phyloP scores from a whole-genome alignment of 2,888 invertebrate genomes.

The Spialia ferax region DNA sequence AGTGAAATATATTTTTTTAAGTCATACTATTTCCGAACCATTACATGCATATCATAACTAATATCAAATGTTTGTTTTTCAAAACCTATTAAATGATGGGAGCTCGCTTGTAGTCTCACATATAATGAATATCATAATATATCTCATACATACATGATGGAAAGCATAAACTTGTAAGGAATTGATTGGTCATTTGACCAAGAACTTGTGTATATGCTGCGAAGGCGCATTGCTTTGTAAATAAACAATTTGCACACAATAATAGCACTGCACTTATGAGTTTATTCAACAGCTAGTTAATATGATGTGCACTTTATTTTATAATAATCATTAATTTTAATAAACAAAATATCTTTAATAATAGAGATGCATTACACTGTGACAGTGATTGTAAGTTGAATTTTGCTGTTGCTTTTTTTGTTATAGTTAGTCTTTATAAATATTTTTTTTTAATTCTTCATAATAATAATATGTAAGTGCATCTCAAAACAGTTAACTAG shows the following conservation, averaged over 20 bases:
- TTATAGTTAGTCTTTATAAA: conserved; percentile 41
- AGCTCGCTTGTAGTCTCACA: no score
- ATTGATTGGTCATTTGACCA: no score
- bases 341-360: no score
- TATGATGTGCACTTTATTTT: not conserved
- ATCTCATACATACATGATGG: no score
- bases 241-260: no score
- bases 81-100: no score
- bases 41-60: conserved; percentile 33
- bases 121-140: no score
- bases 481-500: conserved; percentile 56
- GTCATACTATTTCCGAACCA: conserved; percentile 35
- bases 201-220: no score
- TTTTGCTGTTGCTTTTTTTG: conserved; percentile 64
- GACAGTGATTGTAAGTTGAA: conserved; percentile 47
- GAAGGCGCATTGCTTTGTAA: no score
- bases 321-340: not conserved
- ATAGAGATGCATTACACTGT: conserved; percentile 49
- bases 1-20: conserved; percentile 31
- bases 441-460: conserved; percentile 44
- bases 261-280: no score
- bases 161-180: no score
- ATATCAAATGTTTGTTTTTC: conserved; percentile 9
- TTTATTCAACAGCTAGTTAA: no score
- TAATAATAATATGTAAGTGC: conserved; percentile 51